Evolutionary conservation across 64 coral and sea anemone species (phyloP).

Genomic region (Orbicella faveolata): DNA sequence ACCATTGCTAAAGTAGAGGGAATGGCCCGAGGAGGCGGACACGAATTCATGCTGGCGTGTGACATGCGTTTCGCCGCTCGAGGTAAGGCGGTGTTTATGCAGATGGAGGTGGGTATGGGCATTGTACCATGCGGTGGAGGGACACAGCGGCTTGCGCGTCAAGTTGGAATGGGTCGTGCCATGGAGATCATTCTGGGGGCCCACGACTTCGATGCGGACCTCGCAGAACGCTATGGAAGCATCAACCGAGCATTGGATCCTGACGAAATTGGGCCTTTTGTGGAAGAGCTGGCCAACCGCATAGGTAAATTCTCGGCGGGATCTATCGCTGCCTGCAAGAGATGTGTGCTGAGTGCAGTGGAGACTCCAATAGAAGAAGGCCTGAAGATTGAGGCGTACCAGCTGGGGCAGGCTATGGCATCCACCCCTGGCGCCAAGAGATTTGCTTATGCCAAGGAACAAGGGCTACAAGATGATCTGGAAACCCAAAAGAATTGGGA

Average conservation of each 20-base stretch:
- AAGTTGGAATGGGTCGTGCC: conserved; percentile 84
- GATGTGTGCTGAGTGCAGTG: conserved; percentile 63
- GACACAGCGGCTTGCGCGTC: conserved; percentile 80
- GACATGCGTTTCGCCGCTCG: conserved; percentile 93
- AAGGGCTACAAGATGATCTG: conserved; percentile 82
- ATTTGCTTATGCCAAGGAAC: conserved; percentile 73
- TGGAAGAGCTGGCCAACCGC: conserved; percentile 88
- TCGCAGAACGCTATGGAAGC: conserved; percentile 72
- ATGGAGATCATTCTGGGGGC: conserved; percentile 85
- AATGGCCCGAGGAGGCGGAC: conserved; percentile 83
- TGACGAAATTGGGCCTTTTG: conserved; percentile 82
- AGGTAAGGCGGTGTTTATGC: conserved; percentile 88
- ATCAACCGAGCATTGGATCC: conserved; percentile 80
- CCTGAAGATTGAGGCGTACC: conserved; percentile 77
- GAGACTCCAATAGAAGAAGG: conserved; percentile 86
- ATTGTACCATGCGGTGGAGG: conserved; percentile 91
- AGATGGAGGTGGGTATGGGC: conserved; percentile 95
- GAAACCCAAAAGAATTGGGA: conserved; percentile 95
- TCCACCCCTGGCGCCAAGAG: conserved; percentile 65
- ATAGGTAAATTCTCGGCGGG: conserved; percentile 83
- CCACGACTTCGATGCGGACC: conserved; percentile 87
- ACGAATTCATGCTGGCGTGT: conserved; percentile 91
- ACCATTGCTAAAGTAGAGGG: conserved; percentile 93
- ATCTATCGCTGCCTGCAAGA: conserved; percentile 79
- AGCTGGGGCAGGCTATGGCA: conserved; percentile 81